Evolutionary conservation across 2,888 invertebrate genomes (phyloP), one percentile per base, ranked within the genome.

Genomic region (Xanthia icteritia): DNA sequence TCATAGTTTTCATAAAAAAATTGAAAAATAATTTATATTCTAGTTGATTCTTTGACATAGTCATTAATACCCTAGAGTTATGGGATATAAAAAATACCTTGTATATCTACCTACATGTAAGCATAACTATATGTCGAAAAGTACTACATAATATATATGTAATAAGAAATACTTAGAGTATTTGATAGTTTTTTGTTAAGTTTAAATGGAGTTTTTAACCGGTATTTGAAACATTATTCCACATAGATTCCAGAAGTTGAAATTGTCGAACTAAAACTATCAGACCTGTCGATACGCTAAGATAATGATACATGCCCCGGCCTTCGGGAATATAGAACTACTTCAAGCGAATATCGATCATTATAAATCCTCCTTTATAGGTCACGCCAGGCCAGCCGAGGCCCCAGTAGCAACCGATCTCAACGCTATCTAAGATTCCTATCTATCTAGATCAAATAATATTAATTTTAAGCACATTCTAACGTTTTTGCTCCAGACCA

Each of bases 401-500:
- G 71, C 75, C 60, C 58, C 58, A 69, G 79, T 69, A 69, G 77
- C 76, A 17, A 72, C 60, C 73, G 42, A 77, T 77, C 70, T 68
- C 64, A 56, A 69, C 48, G 67, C 56, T 73, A 83, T 79, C 79
- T 77, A 13, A 81, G 81, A 79, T 87, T 78, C 65, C 67, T 77
- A 80, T 87, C 78, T 80, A 81, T 78, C 76, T 83, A 78, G 75
- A 79, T 81, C 73, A 81, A 81, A 85, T 84, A 77, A 64, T 86
- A 86, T 82, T 79, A 79, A 77, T 87, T 79, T 76, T 60, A 31
- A 70, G 56, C 45, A 74, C 60, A 71, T 78, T 79, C 76, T 63
- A 69, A 72, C 66, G 79, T 88, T 88, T 88, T 89, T 90, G 86
- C 79, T 68, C n/a, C 75, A 87, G 90, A 88, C 92, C 93, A 91